Base-by-base conservation (phyloP, 2,888 invertebrate genomes). In the Athalia rosae region DNA sequence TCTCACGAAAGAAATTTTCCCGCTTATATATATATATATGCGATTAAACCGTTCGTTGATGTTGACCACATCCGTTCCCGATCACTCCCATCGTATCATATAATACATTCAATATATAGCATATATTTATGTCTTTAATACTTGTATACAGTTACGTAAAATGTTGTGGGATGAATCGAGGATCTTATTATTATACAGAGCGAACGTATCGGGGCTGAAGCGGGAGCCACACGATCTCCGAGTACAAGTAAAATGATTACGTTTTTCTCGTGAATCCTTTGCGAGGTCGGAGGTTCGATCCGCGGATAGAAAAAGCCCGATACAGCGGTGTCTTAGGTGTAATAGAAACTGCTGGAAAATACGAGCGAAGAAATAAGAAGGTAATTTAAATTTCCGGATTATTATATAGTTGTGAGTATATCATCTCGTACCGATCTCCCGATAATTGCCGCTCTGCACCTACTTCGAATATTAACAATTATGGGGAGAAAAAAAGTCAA, bases 1-100 rank as follows among this genome's bases (percentile, higher is more conserved):
- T 89, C 89, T 89, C 89, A 89, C 89, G 89, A 89, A 89, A 89
- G 88, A 86, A 84, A 88, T 86, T 88, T 88, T 88, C 89, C 85
- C 85, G 82, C 82, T 83, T 84, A 83, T 83, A 48, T n/a, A n/a
- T n/a, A n/a, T n/a, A n/a, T n/a, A n/a, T n/a, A n/a, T n/a, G n/a
- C 86, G 88, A 89, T 89, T 88, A 88, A 89, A 85, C 28, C 28
- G 28, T 28, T 28, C 28, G 28, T 2, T 2, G 28, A 28, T 83
- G 83, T 80, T 82, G 86, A 89, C 89, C 89, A 89, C 89, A 89
- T 89, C 89, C 89, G 88, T 85, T 84, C 87, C 45, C 48, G 48
- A 47, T 28, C 74, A 59, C 58, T 58, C 3, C 47, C 28, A 2
- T 1, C 28, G 28, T 28, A 28, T 28, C 28, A 28, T 28, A 28